Conservation (phyloP, 2,888 invertebrate genomes). For the Hypena proboscidalis region DNA sequence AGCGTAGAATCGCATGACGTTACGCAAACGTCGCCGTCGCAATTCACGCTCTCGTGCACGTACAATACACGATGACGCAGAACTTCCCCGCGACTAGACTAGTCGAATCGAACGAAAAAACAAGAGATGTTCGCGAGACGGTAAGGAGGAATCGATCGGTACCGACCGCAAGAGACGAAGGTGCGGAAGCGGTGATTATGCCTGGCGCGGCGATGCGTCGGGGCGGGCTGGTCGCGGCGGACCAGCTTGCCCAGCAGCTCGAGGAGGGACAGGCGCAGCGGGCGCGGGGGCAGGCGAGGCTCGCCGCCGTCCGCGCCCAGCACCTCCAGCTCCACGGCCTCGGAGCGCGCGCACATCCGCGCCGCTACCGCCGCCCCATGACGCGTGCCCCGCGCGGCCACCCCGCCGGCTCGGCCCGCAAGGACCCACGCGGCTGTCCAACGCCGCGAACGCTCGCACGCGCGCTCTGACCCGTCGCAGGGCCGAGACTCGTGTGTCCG, state of each 20-base stretch:
- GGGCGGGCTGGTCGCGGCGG: slow-evolving; percentile 79
- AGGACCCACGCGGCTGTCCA: slow-evolving; percentile 45
- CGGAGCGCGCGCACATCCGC: slow-evolving; percentile 92
- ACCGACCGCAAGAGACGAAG: slow-evolving; percentile 81
- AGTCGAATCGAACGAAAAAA: slow-evolving; percentile 32
- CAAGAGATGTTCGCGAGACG: slow-evolving; percentile 29
- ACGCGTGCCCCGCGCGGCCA: slow-evolving; percentile 82
- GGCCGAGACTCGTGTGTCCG: slow-evolving; percentile 55
- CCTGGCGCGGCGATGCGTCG: slow-evolving; percentile 70
- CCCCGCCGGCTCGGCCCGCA: slow-evolving; percentile 59
- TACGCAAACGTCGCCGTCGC: slow-evolving; percentile 42
- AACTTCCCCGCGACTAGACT: slow-evolving; percentile 34
- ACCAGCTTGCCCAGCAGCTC: slow-evolving; percentile 87
- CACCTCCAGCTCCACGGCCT: slow-evolving; percentile 91
- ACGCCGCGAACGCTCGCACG: slow-evolving; percentile 57
- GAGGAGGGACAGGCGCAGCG: slow-evolving; percentile 88
- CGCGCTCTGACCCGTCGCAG: slow-evolving; percentile 65
- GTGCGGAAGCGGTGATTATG: slow-evolving; percentile 86
- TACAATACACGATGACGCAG: slow-evolving; percentile 42
- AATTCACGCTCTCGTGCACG: slow-evolving; percentile 27
- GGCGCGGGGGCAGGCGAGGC: slow-evolving; percentile 89
- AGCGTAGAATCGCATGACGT: slow-evolving; percentile 29
- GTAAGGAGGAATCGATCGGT: slow-evolving; percentile 45
- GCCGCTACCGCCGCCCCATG: slow-evolving; percentile 90
- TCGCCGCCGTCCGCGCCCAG: slow-evolving; percentile 92